Base-by-base conservation (phyloP, 2,797 vertebrate species). In the Knipowitschia caucasica region DNA sequence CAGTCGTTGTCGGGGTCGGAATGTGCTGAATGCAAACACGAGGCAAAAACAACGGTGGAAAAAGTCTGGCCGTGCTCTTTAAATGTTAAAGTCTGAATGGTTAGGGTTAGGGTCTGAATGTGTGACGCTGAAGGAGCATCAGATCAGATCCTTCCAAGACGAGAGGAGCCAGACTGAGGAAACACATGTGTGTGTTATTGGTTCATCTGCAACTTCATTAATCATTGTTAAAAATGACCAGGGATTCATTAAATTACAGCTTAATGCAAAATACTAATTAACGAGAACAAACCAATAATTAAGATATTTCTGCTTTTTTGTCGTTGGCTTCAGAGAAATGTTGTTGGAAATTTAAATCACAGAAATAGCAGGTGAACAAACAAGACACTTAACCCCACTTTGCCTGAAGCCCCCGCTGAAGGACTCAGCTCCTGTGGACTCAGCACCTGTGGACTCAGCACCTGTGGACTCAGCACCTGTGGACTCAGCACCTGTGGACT, bases 21-120 rank as follows among this genome's bases (percentile, higher is more conserved):
- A 47, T 35, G 57, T 62, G 36, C 21, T 49, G 18, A 67, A 56
- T 23, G 47, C 52, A 11, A 33, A 27, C 20, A 51, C 46, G 51
- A 0, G 14, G 30, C 30, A 24, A 52, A 62, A 62, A 71, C 42
- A 62, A 0, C 0, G 23, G 45, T 35, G 36, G 45, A 17, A 50
- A n/a, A 23, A 31, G 40, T 61, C 23, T 30, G 10, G 33, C 38
- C 4, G 44, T 27, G 61, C 34, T 64, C 20, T 69, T 75, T 65
- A 71, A 63, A 73, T 31, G 66, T 76, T 64, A 53, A 68, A 57
- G 20, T 31, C 27, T 53, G 20, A n/a, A n/a, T n/a, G n/a, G n/a
- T n/a, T n/a, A n/a, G n/a, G n/a, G n/a, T n/a, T n/a, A n/a, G n/a
- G n/a, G n/a, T n/a, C 43, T 54, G 56, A 53, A 62, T 43, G 29